These are phyloP conservation scores for Scytalopus superciliaris DNA, from an alignment of 2,113 vertebrate species.

Conservation along the genomic window DNA sequence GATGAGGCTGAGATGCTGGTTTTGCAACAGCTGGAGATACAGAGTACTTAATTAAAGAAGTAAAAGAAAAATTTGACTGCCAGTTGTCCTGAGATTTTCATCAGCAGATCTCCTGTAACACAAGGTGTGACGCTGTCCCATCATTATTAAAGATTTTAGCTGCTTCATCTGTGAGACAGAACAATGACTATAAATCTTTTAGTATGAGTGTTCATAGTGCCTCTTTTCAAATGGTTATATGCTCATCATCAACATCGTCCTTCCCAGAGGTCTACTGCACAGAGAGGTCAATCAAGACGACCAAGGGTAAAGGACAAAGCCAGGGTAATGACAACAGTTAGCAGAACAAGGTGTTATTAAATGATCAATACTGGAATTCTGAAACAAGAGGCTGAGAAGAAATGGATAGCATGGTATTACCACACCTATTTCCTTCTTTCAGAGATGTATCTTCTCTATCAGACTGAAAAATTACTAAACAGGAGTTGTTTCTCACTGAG, in stretches of 20 bases:
- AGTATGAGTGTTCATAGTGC: background rate
- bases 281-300: background rate
- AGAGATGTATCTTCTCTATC: conserved; percentile 12
- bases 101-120: background rate
- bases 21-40: background rate
- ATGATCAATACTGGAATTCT: conserved; percentile 1
- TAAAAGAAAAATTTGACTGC: background rate
- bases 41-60: background rate
- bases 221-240: background rate
- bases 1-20: background rate
- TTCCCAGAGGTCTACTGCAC: background rate
- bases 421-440: background rate
- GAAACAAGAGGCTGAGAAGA: background rate
- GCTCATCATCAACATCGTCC: background rate
- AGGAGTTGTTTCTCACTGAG: conserved; percentile 10
- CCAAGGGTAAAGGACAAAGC: conserved; percentile 28
- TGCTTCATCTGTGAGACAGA: background rate
- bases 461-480: conserved; percentile 27
- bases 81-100: background rate
- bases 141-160: background rate
- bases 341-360: conserved; percentile 15
- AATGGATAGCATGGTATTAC: background rate
- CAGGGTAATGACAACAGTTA: conserved; percentile 11
- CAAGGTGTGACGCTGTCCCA: background rate
- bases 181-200: background rate